Conservation (phyloP, 2,113 vertebrate species). For the Rhizomys pruinosus region DNA sequence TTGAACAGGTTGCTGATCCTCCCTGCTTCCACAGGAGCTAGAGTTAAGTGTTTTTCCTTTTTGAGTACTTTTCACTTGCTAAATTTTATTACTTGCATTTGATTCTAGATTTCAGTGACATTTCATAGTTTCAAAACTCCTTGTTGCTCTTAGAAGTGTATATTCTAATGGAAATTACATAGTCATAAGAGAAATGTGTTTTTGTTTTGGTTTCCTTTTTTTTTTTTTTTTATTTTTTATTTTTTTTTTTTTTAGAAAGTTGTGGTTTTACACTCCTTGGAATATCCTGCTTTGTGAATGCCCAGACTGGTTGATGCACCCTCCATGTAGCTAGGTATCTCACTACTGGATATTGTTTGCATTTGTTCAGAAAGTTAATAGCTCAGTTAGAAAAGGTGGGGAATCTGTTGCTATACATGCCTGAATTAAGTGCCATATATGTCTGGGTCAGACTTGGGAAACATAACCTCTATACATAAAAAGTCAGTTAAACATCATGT, state of each 20-base stretch:
- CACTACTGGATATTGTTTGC: constrained; percentile 91
- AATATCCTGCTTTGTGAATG: constrained; percentile 91
- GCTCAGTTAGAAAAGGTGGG: constrained; percentile 87
- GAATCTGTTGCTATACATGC: constrained; percentile 94
- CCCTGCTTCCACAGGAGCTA: constrained; percentile 97
- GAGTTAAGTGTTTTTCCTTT: constrained; percentile 92
- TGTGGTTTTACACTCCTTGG: constrained; percentile 93
- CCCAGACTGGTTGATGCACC: constrained; percentile 89
- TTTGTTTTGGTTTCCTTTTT: too few relatives aligned
- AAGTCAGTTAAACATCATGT: constrained; percentile 95
- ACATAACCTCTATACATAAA: constrained; percentile 93
- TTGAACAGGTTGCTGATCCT: constrained; percentile 97
- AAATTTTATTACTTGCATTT: constrained; percentile 91
- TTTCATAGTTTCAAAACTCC: constrained; percentile 94
- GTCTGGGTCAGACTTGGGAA: constrained; percentile 95
- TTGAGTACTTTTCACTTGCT: constrained; percentile 92
- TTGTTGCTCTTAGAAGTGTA: constrained; percentile 93
- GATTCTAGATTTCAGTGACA: constrained; percentile 92
- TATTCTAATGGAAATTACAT: constrained; percentile 91
- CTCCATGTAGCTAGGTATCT: constrained; percentile 86
- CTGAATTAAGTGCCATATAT: constrained; percentile 98
- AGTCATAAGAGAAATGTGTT: constrained; percentile 89
- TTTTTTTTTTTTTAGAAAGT: constrained; percentile 81
- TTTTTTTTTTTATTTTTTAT: constrained; percentile 77
- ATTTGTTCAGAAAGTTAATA: constrained; percentile 89